phyloP scores from a whole-genome alignment of 2,113 vertebrate genomes.

The Oreotrochilus melanogaster region DNA sequence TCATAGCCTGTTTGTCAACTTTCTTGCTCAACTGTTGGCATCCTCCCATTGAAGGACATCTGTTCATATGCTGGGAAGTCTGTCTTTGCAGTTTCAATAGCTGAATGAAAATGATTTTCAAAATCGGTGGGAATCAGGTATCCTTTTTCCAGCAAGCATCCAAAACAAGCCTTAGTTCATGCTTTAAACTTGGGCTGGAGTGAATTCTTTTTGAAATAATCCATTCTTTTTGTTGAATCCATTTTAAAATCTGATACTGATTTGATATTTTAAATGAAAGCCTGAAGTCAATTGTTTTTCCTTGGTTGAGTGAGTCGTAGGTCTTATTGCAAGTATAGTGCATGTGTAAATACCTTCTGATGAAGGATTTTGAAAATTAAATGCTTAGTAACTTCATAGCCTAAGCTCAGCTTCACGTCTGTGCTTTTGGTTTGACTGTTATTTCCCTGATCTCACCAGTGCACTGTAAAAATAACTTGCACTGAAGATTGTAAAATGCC shows the following conservation, averaged over 20 bases:
- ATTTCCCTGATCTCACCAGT: neutral
- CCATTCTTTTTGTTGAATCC: neutral
- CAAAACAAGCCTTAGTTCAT: neutral
- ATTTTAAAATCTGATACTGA: neutral
- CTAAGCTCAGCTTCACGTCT: neutral
- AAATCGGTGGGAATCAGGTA: neutral
- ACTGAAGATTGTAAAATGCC: slow-evolving; percentile 14
- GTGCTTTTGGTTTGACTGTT: neutral
- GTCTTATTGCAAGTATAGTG: neutral
- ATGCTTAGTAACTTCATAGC: neutral
- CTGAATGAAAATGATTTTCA: neutral
- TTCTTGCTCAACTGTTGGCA: neutral
- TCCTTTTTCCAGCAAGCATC: neutral
- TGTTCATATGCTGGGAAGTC: neutral
- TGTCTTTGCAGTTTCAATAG: neutral
- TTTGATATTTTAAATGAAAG: neutral
- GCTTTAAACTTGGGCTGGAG: neutral
- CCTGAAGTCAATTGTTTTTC: neutral
- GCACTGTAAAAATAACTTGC: slow-evolving; percentile 35
- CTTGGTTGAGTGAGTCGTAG: neutral
- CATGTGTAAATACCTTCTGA: neutral
- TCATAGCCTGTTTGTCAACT: neutral
- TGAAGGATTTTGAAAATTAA: slow-evolving; percentile 7
- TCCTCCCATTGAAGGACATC: neutral
- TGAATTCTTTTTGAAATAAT: neutral